phyloP scores from a whole-genome alignment of 2,797 vertebrate genomes.

The Rallus crepitans region DNA sequence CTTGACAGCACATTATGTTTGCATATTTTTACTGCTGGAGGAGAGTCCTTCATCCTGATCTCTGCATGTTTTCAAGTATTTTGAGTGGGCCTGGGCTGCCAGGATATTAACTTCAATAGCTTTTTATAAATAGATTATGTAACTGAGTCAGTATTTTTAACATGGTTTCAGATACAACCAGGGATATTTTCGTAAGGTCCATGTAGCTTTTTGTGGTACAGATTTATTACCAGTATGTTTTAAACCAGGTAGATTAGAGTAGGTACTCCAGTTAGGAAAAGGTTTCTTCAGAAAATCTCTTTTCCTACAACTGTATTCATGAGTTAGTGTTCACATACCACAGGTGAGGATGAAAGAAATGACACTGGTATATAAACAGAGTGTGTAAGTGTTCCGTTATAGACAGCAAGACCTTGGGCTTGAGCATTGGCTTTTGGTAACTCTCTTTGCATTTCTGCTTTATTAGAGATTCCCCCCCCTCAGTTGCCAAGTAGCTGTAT shows the following conservation, averaged over 20 bases:
- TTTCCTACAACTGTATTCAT: background rate
- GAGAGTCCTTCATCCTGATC: constrained; percentile 2
- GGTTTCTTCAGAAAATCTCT: background rate
- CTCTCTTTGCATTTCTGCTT: background rate
- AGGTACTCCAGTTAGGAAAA: background rate
- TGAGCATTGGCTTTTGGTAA: background rate
- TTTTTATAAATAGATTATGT: background rate
- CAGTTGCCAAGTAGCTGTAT: background rate
- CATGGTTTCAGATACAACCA: background rate
- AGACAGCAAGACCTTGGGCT: background rate
- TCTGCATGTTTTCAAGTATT: background rate
- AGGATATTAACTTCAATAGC: constrained; percentile 12
- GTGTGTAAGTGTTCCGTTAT: background rate
- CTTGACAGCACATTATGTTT: constrained; percentile 38
- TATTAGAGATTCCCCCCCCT: background rate
- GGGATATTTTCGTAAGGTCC: background rate
- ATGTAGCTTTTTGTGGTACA: background rate
- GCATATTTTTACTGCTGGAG: constrained; percentile 16
- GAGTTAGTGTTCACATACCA: background rate
- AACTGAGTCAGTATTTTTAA: background rate
- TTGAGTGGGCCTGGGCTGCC: background rate
- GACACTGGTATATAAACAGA: background rate
- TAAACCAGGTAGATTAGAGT: background rate
- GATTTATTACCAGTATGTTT: background rate
- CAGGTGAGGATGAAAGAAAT: background rate